A percentile compares a stretch with the other conserved stretches of the same genome.
phyloP scores from a whole-genome alignment of 1,140 invertebrate species.

The Paraescarpia echinospica region DNA sequence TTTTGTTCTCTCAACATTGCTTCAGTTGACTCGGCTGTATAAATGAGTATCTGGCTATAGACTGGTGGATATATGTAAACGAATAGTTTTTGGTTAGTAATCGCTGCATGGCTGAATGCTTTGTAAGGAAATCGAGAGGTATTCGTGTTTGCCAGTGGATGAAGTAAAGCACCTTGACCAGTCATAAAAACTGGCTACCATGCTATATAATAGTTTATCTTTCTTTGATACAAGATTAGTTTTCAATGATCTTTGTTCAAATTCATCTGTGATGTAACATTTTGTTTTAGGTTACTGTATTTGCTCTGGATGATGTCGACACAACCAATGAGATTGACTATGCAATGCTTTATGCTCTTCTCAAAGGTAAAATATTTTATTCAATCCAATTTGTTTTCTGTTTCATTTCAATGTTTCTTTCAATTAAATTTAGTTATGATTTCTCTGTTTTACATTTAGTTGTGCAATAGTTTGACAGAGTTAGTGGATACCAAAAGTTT shows the following conservation, averaged over 20 bases:
- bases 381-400: too few species aligned
- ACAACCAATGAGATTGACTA: conserved; percentile 52
- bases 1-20: too few species aligned
- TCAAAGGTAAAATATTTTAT: conserved; percentile 46
- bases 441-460: not conserved
- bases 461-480: not conserved
- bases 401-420: not conserved
- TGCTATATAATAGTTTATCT: too few species aligned
- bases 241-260: not conserved
- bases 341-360: conserved; percentile 55
- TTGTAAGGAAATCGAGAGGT: too few species aligned
- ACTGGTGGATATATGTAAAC: too few species aligned
- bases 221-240: not conserved
- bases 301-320: conserved; percentile 49
- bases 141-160: too few species aligned
- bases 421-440: conserved; percentile 2
- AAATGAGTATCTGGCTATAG: too few species aligned
- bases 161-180: too few species aligned
- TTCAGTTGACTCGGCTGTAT: too few species aligned
- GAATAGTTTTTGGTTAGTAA: too few species aligned
- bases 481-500: not conserved
- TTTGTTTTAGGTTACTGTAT: conserved; percentile 49
- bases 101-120: too few species aligned
- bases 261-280: not conserved
- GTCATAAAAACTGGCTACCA: too few species aligned